These are phyloP conservation scores for Pangasius sanitwongsei DNA, from an alignment of 2,797 vertebrate genomes.

Conservation along the genomic window DNA sequence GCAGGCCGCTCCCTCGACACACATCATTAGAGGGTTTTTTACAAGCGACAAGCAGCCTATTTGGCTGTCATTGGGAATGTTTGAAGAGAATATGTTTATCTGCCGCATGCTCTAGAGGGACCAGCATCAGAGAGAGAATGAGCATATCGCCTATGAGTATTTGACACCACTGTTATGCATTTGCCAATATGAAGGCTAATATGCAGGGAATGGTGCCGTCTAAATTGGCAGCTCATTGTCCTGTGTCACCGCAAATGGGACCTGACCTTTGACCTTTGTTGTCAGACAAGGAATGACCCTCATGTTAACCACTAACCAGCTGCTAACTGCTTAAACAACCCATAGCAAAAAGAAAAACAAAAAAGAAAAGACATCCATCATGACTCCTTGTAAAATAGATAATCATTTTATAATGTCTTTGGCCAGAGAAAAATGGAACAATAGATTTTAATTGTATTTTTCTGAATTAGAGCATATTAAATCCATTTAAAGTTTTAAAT, in stretches of 20 bases:
- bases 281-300: conserved; percentile 64
- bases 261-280: conserved; percentile 68
- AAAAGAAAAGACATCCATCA: too few relatives aligned
- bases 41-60: conserved; percentile 93
- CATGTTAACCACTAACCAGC: conserved; percentile 48
- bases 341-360: background rate
- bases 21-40: conserved; percentile 90
- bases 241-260: conserved; percentile 59
- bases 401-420: background rate
- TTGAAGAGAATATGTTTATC: conserved; percentile 93
- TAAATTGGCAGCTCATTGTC: conserved; percentile 70
- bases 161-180: conserved; percentile 82
- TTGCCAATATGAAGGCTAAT: conserved; percentile 85
- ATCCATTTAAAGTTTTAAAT: background rate
- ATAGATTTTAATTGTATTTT: background rate
- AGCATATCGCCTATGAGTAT: conserved; percentile 81
- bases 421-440: background rate
- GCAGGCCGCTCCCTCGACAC: conserved; percentile 87
- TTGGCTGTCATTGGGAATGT: conserved; percentile 94
- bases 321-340: conserved; percentile 66
- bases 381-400: background rate
- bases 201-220: conserved; percentile 65
- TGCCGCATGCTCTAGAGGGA: conserved; percentile 81
- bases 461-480: background rate
- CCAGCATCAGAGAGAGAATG: conserved; percentile 75